phyloP scores from a whole-genome alignment of 2,888 invertebrate species.

The Antitype chi region DNA sequence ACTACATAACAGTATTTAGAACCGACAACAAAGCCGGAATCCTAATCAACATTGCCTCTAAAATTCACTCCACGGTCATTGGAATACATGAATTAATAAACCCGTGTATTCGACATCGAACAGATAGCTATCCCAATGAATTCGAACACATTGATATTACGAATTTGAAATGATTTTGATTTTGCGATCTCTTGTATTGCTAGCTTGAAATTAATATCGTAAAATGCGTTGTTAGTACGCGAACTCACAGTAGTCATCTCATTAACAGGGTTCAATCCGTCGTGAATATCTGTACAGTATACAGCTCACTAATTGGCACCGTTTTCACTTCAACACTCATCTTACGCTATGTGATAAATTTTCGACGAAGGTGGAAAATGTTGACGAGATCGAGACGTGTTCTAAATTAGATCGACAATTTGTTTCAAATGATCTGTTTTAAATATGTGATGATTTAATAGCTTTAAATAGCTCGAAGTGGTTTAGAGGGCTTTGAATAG shows the following conservation, averaged over 20 bases:
- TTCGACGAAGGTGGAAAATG: slow-evolving; percentile 30
- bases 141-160: slow-evolving; percentile 52
- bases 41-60: slow-evolving; percentile 44
- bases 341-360: slow-evolving; percentile 62
- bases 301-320: slow-evolving; percentile 82
- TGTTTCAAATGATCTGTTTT: slow-evolving; percentile 29
- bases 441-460: slow-evolving; percentile 38
- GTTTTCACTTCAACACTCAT: slow-evolving; percentile 69
- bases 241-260: slow-evolving; percentile 69
- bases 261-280: slow-evolving; percentile 78
- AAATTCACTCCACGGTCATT: slow-evolving; percentile 50
- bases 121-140: slow-evolving; percentile 42
- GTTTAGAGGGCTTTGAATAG: slow-evolving; percentile 42
- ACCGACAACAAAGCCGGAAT: slow-evolving; percentile 24
- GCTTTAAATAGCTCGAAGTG: slow-evolving; percentile 37
- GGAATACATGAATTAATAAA: slow-evolving; percentile 56
- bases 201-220: slow-evolving; percentile 73
- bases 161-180: slow-evolving; percentile 47
- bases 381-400: slow-evolving; percentile 31
- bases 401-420: slow-evolving; percentile 28
- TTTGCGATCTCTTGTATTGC: slow-evolving; percentile 52
- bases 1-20: slow-evolving; percentile 30
- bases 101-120: slow-evolving; percentile 34
- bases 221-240: slow-evolving; percentile 74
- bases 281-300: slow-evolving; percentile 76